Evolutionary conservation across 1,140 invertebrate species (phyloP), one percentile per base, ranked within the genome.

Genomic region (Drosophila kohkoa): DNA sequence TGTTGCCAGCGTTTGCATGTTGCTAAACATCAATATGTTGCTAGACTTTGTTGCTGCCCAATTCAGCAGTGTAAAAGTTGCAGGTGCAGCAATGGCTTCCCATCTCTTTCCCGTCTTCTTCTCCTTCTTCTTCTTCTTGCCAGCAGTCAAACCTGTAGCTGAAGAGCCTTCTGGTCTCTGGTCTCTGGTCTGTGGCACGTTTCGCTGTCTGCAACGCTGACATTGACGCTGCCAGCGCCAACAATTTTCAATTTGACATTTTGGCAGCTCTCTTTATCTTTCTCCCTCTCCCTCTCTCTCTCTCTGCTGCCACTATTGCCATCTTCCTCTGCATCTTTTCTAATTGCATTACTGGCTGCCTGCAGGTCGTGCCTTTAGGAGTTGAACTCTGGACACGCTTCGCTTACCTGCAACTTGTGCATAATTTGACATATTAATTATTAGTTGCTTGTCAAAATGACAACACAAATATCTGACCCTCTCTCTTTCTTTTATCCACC

Each of bases 401-500:
- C 81, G 59, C 55, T 54, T 58, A 59, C 45, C 49, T 35, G 55
- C 72, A 55, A 35, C 57, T 71, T 70, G 58, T 69, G 69, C 80
- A 88, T 88, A 88, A 88, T 88, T 87, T 87, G 82, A 87, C 83
- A 87, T 87, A 87, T 87, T 87, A 80, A 87, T 87, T 87, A 79
- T 71, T 51, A 72, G 83, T 76, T 62, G 71, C 49, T 67, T 87
- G 75, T 70, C 79, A 72, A n/a, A 64, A 25, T 52, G 35, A 63
- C 46, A 63, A 63, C 59, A 51, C 6, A 49, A 54, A 52, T 35
- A 46, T 45, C 16, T 45, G 48, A 30, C 20, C 41, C 11, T 30
- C 54, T 25, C 10, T 5, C 10, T 8, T 13, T 20, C 8, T n/a
- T n/a, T 2, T 5, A 0, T 8, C 35, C 10, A 13, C 8, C 15